Conservation (phyloP, 1,140 invertebrate genomes). For the Grapholita molesta region DNA sequence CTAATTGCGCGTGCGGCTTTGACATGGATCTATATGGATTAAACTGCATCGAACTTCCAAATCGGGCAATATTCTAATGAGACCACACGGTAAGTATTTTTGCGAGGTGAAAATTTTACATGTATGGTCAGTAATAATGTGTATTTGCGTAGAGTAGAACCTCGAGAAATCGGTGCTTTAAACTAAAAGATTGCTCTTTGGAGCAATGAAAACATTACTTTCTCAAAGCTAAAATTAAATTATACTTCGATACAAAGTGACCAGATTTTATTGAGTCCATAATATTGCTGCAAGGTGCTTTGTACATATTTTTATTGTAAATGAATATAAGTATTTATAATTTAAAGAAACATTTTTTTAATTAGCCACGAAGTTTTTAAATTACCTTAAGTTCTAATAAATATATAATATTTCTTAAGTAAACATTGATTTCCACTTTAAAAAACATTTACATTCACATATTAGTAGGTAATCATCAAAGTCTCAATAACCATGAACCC, state of each 20-base stretch:
- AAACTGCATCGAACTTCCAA: not conserved
- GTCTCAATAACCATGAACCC: not conserved
- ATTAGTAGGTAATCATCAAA: not conserved
- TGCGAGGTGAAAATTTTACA: not conserved
- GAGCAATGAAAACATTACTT: no score
- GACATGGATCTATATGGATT: constrained; percentile 9
- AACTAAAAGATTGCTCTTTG: not conserved
- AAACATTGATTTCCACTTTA: not conserved
- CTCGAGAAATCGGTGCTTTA: not conserved
- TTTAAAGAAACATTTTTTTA: no score
- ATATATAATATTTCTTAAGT: not conserved
- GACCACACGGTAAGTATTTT: not conserved
- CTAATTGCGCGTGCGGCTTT: constrained; percentile 1
- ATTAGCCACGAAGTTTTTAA: no score
- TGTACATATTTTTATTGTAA: no score
- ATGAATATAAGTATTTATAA: no score
- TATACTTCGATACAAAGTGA: no score
- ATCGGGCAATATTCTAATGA: constrained; percentile 4
- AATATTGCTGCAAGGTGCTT: no score
- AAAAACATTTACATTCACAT: not conserved
- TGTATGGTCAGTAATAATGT: not conserved
- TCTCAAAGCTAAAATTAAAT: no score
- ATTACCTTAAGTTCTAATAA: not conserved
- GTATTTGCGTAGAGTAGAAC: not conserved
- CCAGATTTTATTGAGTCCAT: no score